Conservation (phyloP, 2,113 vertebrate species). For the Vulpes lagopus region DNA sequence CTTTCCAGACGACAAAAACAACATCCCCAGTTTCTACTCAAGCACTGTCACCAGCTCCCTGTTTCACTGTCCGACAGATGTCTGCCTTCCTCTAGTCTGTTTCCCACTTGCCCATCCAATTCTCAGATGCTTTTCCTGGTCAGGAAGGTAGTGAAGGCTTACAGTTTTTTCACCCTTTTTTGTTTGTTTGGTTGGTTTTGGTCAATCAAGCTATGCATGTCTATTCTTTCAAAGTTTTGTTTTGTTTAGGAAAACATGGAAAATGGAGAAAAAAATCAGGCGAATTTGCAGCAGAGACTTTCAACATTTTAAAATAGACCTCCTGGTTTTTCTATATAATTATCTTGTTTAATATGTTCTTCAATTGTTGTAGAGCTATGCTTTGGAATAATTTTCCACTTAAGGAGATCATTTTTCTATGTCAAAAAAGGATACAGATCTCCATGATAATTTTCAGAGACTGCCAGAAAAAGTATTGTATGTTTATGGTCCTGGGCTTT, state of each 20-base stretch:
- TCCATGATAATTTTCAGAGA: constrained; percentile 28
- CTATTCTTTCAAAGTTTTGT: neutral
- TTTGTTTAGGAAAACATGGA: neutral
- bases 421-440: constrained; percentile 3
- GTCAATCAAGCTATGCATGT: neutral
- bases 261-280: neutral
- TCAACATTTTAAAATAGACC: neutral
- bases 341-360: neutral
- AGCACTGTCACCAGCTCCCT: neutral
- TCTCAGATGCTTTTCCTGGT: neutral
- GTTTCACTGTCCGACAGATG: neutral
- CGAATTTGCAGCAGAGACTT: neutral
- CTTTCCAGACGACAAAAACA: neutral
- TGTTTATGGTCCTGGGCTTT: neutral
- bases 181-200: neutral
- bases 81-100: neutral
- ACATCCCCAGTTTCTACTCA: neutral
- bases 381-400: constrained; percentile 48
- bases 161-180: neutral
- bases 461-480: neutral
- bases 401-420: constrained; percentile 17
- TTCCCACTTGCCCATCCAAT: neutral
- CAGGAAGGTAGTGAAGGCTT: neutral
- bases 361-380: neutral
- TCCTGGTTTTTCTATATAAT: neutral